Base-by-base conservation (phyloP, 1,140 invertebrate species). In the Pogonomyrmex californicus region DNA sequence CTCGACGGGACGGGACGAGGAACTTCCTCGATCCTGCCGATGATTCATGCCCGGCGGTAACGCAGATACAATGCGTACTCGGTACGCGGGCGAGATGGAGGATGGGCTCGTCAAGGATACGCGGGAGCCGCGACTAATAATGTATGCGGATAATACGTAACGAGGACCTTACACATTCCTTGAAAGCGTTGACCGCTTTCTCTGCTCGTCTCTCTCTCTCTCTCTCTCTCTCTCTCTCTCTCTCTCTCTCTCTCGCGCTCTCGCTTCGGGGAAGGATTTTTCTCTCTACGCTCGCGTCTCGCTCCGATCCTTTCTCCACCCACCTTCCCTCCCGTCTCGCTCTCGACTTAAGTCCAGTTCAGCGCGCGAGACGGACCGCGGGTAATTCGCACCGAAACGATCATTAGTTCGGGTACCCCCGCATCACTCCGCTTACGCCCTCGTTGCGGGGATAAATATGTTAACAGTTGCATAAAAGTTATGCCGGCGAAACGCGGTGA, bases 91-190 rank as follows among this genome's bases (percentile, higher is more conserved):
- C 44, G 33, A 66, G 78, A 86, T 38, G 54, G 33, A 62, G 30
- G n/a, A n/a, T 17, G 77, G 44, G 12, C 65, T 82, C 77, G 71
- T 82, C 54, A 68, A 82, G 44, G 44, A 86, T 86, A 79, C 47
- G 38, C 6, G 12, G 36, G 47, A 33, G 36, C 41, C 36, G 49
- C 49, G 63, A 63, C 78, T n/a, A n/a, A 65, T 86, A 86, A 86
- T 82, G 77, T 70, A n/a, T n/a, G n/a, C 23, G 44, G 71, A 73
- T 86, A 86, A 86, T 86, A 41, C 62, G 44, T 86, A 86, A 86
- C 81, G 83, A 86, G 62, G 51, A 81, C 76, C 79, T 79, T 58
- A 70, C 38, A 49, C 83, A 86, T 86, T 86, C 75, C 49, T 86
- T 86, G 51, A 23, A 82, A 82, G n/a, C 79, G 38, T 71, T 58